These are phyloP conservation scores for Nettapus auritus DNA, from an alignment of 2,113 vertebrate genomes.

Conservation along the genomic window DNA sequence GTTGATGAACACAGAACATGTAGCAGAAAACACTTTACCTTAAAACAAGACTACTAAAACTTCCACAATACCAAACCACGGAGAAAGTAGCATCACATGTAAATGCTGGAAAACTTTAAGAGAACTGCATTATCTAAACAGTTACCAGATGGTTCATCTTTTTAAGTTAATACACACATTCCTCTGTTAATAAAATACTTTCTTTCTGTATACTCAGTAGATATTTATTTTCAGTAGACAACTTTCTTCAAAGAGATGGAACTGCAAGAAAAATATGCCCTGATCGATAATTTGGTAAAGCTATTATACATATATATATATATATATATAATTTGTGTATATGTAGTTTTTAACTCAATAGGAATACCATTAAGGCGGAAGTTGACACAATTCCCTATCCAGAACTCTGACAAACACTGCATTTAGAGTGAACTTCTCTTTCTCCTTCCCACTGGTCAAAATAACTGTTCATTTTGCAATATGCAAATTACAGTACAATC, in stretches of 20 bases:
- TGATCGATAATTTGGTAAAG: slow-evolving; percentile 7
- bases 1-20: background rate
- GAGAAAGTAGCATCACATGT: background rate
- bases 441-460: background rate
- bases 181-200: background rate
- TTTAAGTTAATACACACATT: background rate
- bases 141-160: background rate
- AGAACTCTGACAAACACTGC: background rate
- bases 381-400: background rate
- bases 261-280: background rate
- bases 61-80: background rate
- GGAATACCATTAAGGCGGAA: background rate
- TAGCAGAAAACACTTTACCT: background rate
- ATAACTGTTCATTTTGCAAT: background rate
- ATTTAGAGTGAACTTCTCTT: background rate
- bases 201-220: background rate
- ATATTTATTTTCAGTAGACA: background rate
- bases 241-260: background rate
- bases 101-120: background rate
- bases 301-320: background rate
- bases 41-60: background rate
- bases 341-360: background rate
- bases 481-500: background rate
- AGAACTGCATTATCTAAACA: background rate
- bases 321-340: too few relatives aligned